These are phyloP conservation scores for Peromyscus attwateri DNA, from an alignment of 2,797 vertebrate species.

Conservation along the genomic window DNA sequence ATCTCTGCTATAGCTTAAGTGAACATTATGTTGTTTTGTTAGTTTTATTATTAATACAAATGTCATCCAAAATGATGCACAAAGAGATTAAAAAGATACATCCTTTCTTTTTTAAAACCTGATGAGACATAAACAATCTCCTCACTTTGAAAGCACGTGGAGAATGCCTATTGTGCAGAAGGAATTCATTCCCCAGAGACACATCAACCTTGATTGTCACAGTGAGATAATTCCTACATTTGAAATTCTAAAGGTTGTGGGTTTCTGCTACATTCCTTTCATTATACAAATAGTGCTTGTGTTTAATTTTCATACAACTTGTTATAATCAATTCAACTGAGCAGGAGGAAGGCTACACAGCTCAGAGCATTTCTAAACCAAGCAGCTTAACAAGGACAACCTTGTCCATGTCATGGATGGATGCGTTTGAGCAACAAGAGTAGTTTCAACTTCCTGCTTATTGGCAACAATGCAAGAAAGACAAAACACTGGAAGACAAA, in stretches of 20 bases:
- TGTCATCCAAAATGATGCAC: neutral
- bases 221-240: conserved; percentile 58
- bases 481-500: conserved; percentile 69
- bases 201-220: conserved; percentile 28
- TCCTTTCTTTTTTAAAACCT: conserved; percentile 37
- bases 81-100: neutral
- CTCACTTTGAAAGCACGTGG: neutral
- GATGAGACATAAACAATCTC: neutral
- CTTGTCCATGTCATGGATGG: conserved; percentile 76
- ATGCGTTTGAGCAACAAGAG: conserved; percentile 55
- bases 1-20: neutral
- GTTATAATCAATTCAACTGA: conserved; percentile 76
- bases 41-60: conserved; percentile 53
- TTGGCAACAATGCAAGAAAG: conserved; percentile 56
- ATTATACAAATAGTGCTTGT: conserved; percentile 69
- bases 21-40: neutral
- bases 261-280: conserved; percentile 63
- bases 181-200: conserved; percentile 42
- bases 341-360: conserved; percentile 67
- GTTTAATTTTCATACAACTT: conserved; percentile 77
- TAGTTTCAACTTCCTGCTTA: conserved; percentile 59
- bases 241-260: conserved; percentile 68
- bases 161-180: conserved; percentile 8
- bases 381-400: conserved; percentile 73
- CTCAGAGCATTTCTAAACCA: conserved; percentile 63